Percentiles rank a stretch among this genome's conserved stretches.
Conservation (phyloP, 2,113 vertebrate species). For the Psammodynastes pulverulentus region DNA sequence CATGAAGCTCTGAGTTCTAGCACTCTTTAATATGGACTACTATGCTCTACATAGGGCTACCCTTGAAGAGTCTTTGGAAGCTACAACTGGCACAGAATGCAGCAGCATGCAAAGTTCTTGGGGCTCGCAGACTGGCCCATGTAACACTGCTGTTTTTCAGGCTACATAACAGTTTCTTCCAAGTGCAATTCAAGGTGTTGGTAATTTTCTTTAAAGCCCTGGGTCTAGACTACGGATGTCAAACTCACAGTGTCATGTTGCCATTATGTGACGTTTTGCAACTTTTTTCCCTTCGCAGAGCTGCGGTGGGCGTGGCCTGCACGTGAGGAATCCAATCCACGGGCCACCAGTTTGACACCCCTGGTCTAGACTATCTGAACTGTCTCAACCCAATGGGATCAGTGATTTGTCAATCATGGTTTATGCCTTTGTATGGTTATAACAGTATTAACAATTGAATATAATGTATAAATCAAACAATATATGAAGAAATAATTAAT, state of each 20-base stretch:
- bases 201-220: no score
- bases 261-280: no score
- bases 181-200: no score
- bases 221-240: no score
- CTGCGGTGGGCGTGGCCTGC: no score
- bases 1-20: background rate
- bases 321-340: accelerated
- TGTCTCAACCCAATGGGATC: no score
- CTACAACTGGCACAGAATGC: background rate
- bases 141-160: background rate
- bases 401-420: background rate
- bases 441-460: background rate
- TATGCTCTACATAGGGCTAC: background rate
- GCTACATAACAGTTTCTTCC: no score
- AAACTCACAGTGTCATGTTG: no score
- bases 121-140: background rate
- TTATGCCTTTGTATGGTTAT: background rate
- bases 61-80: background rate
- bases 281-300: no score
- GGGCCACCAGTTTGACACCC: no score
- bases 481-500: background rate
- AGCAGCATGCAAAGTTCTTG: background rate
- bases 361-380: no score
- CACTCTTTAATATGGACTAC: background rate
- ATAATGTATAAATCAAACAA: background rate